Evolutionary conservation across 2,888 invertebrate species (phyloP).

Genomic region (Leptopilina syphax): DNA sequence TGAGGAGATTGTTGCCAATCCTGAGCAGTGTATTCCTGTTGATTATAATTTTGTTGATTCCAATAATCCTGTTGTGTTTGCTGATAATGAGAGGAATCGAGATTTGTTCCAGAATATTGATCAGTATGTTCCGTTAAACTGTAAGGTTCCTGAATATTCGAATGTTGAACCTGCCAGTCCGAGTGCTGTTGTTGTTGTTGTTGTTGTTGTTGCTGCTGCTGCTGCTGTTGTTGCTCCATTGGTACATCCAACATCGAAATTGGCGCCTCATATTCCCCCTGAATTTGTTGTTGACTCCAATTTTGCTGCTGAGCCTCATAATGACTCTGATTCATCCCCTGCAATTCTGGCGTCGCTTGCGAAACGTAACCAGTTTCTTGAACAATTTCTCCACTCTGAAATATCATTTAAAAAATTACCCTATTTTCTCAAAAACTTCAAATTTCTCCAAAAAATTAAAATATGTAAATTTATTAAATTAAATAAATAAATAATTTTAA

Average conservation of each 20-base stretch:
- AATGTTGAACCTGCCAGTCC: constrained; percentile 70
- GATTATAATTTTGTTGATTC: constrained; percentile 66
- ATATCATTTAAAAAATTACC: not conserved
- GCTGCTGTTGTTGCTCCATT: constrained; percentile 60
- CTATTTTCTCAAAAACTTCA: not conserved
- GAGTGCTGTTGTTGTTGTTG: constrained; percentile 50
- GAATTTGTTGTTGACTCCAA: constrained; percentile 61
- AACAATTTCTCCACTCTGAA: constrained; percentile 71
- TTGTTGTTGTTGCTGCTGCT: constrained; percentile 57
- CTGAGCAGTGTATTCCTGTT: constrained; percentile 61
- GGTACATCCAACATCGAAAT: constrained; percentile 67
- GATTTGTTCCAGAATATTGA: constrained; percentile 60
- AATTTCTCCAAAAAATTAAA: no score
- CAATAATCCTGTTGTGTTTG: constrained; percentile 63
- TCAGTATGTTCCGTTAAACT: constrained; percentile 53
- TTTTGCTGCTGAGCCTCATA: constrained; percentile 61
- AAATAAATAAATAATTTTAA: no score
- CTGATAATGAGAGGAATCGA: constrained; percentile 64
- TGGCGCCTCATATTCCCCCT: constrained; percentile 64
- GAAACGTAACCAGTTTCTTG: constrained; percentile 61
- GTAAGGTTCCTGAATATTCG: constrained; percentile 64
- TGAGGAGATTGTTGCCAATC: constrained; percentile 68
- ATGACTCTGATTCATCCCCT: constrained; percentile 58
- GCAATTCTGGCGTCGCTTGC: constrained; percentile 48
- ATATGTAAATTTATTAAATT: no score